Conservation (phyloP, 2,797 vertebrate genomes). For the Gallinago nigripennis region DNA sequence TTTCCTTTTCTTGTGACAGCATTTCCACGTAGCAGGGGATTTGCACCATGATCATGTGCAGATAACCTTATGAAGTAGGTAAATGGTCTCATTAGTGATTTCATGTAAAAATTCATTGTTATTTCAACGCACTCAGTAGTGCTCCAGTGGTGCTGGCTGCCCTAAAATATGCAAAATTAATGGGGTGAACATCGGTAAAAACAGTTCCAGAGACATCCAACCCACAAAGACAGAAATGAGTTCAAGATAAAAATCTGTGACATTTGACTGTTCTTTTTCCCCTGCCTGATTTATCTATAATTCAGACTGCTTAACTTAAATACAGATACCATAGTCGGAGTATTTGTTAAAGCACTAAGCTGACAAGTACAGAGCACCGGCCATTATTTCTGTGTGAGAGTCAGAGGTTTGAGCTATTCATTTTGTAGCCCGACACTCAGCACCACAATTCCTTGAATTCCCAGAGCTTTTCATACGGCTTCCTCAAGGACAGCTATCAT, state of each 20-base stretch:
- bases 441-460: conserved; percentile 78
- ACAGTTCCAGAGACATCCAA: not conserved
- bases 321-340: conserved; percentile 9
- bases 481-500: conserved; percentile 79
- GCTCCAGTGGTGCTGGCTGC: not conserved
- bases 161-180: conserved; percentile 25
- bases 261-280: not conserved
- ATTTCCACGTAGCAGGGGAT: not conserved
- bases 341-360: conserved; percentile 72
- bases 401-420: conserved; percentile 77
- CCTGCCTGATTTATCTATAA: conserved; percentile 52
- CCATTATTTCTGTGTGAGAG: conserved; percentile 77
- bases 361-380: conserved; percentile 80
- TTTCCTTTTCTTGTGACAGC: rapidly evolving
- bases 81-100: not conserved
- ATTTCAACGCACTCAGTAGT: not conserved
- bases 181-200: conserved; percentile 13
- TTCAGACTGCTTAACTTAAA: conserved; percentile 51
- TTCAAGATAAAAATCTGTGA: conserved; percentile 32
- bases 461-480: conserved; percentile 73
- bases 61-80: not conserved
- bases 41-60: not conserved
- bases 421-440: conserved; percentile 72
- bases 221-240: not conserved
- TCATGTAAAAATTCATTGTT: not conserved